Evolutionary conservation across 2,888 invertebrate species (phyloP).

Genomic region (Anarsia innoxiella): DNA sequence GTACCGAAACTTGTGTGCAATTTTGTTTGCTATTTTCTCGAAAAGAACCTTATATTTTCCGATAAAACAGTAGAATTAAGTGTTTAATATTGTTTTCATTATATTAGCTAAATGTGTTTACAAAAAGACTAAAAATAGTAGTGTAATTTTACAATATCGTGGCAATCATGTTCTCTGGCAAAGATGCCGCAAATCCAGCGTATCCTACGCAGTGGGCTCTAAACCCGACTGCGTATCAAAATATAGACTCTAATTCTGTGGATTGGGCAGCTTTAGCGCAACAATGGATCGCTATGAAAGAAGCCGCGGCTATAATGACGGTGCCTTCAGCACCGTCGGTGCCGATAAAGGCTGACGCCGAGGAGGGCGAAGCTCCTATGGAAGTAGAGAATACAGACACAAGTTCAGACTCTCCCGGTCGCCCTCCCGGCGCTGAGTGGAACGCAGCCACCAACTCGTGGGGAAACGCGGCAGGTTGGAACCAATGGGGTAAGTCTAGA

Average conservation of each 20-base stretch:
- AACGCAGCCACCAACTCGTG: slow-evolving; percentile 52
- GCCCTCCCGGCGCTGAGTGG: slow-evolving; percentile 49
- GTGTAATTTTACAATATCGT: slow-evolving; percentile 17
- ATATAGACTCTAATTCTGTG: slow-evolving; percentile 88
- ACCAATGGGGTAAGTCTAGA: slow-evolving; percentile 68
- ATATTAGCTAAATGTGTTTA: slow-evolving; percentile 14
- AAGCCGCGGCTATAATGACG: slow-evolving; percentile 77
- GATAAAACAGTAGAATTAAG: slow-evolving; percentile 8
- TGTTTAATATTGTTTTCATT: slow-evolving; percentile 17
- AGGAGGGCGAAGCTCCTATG: slow-evolving; percentile 92
- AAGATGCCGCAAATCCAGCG: slow-evolving; percentile 77
- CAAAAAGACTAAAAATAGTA: slow-evolving; percentile 9
- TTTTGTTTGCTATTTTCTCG: no score
- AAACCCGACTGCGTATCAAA: slow-evolving; percentile 87
- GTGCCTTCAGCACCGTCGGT: slow-evolving; percentile 78
- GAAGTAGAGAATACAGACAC: slow-evolving; percentile 85
- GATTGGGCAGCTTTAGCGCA: slow-evolving; percentile 98
- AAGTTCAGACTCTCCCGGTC: slow-evolving; percentile 44
- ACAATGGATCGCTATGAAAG: slow-evolving; percentile 98
- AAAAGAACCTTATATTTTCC: slow-evolving; percentile 6
- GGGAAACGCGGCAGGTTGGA: slow-evolving; percentile 49
- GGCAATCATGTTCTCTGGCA: slow-evolving; percentile 72
- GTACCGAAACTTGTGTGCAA: no score
- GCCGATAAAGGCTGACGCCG: slow-evolving; percentile 59
- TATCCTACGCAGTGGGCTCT: slow-evolving; percentile 87